Conservation (phyloP, 2,888 invertebrate species). For the Spisula subtruncata region DNA sequence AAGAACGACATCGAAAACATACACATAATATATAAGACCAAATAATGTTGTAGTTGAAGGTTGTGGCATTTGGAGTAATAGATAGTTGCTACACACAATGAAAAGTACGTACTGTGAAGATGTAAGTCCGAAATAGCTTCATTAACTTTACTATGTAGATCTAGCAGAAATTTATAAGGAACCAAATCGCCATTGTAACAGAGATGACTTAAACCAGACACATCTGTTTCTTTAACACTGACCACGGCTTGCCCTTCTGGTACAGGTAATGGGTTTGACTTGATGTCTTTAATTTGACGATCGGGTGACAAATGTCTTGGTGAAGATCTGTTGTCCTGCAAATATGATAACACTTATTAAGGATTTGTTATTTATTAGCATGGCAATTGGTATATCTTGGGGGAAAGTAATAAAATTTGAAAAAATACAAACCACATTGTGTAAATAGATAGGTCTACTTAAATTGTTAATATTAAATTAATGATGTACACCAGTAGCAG, state of each 20-base stretch:
- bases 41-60: too few relatives aligned
- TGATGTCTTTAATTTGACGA: constrained; percentile 28
- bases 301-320: neutral
- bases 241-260: constrained; percentile 36
- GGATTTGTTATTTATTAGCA: too few relatives aligned
- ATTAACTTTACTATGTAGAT: constrained; percentile 24
- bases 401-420: too few relatives aligned
- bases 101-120: constrained; percentile 1
- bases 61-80: too few relatives aligned
- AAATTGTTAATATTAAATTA: too few relatives aligned
- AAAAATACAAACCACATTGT: too few relatives aligned
- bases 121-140: constrained; percentile 26
- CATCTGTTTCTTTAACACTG: constrained; percentile 1
- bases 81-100: too few relatives aligned
- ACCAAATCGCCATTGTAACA: constrained; percentile 27
- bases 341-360: neutral
- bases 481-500: too few relatives aligned
- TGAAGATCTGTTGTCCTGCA: constrained; percentile 25
- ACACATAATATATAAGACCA: too few relatives aligned
- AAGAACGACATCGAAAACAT: too few relatives aligned
- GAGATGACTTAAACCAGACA: neutral
- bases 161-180: constrained; percentile 36
- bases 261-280: neutral
- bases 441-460: too few relatives aligned
- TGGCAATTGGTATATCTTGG: too few relatives aligned